These are phyloP conservation scores for Rhinopithecus roxellana DNA, from an alignment of 2,113 vertebrate genomes.

Conservation along the genomic window DNA sequence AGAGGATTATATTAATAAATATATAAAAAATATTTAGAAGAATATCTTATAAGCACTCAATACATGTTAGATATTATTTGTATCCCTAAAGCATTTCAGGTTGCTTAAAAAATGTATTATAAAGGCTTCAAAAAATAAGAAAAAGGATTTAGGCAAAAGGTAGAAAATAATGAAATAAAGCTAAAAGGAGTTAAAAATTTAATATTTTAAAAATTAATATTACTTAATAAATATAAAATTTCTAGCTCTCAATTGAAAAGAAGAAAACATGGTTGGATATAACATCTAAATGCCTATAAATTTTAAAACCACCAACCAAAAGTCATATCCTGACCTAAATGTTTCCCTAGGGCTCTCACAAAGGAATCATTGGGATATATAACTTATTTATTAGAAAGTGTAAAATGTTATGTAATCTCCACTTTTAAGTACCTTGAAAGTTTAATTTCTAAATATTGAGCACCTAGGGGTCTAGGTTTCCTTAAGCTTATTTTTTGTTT, in stretches of 20 bases:
- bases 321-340: background rate
- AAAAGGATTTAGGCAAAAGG: background rate
- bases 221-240: background rate
- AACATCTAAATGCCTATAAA: background rate
- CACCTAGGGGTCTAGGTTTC: background rate
- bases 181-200: background rate
- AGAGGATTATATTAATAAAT: background rate
- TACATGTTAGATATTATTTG: background rate
- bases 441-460: background rate
- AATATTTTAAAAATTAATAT: background rate
- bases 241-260: background rate
- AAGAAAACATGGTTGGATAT: background rate
- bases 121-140: background rate
- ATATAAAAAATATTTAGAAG: background rate
- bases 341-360: background rate
- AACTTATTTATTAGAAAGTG: background rate
- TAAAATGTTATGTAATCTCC: background rate
- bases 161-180: background rate
- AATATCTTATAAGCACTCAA: background rate
- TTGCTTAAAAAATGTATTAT: background rate
- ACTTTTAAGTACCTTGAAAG: background rate
- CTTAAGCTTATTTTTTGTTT: background rate
- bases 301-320: background rate
- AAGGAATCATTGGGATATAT: background rate
- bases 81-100: background rate